Conservation (phyloP, 2,113 vertebrate genomes). For the Microcebus griseorufus region DNA sequence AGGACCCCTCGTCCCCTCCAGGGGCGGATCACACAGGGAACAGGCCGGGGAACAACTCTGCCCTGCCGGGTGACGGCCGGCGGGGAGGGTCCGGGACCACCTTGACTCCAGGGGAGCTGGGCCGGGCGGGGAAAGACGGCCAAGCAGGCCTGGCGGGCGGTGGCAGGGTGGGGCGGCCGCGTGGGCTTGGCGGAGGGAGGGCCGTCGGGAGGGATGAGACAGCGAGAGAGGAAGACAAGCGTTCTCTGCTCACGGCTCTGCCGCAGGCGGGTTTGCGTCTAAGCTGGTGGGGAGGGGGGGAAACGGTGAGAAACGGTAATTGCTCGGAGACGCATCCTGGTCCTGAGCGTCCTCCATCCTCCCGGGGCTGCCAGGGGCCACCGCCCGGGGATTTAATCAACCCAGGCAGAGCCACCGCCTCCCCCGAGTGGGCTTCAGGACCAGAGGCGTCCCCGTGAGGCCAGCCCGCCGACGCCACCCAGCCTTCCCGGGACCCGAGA, state of each 20-base stretch:
- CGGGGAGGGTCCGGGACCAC: rapidly evolving
- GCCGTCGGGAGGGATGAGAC: not conserved
- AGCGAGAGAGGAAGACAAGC: not conserved
- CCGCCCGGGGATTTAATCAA: not conserved
- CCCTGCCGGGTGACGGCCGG: not conserved
- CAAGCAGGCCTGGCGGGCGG: too few species aligned
- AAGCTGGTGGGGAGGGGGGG: rapidly evolving
- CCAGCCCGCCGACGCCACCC: rapidly evolving
- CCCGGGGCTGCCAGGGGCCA: not conserved
- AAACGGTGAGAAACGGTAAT: not conserved
- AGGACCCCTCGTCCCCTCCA: not conserved
- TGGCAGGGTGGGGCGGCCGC: not conserved
- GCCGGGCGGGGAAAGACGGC: not conserved
- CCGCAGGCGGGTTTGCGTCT: not conserved
- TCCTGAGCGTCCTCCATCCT: rapidly evolving
- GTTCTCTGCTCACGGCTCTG: not conserved
- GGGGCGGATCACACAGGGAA: rapidly evolving
- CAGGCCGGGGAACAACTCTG: not conserved
- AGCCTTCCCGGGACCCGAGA: not conserved
- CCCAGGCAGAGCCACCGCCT: rapidly evolving
- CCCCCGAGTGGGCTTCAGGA: not conserved
- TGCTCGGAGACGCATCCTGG: rapidly evolving
- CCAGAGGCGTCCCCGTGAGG: rapidly evolving
- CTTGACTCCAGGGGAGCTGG: not conserved
- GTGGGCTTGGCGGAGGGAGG: not conserved